phyloP scores from a whole-genome alignment of 64 coral and sea anemone genomes.

The Porites australiensis region DNA sequence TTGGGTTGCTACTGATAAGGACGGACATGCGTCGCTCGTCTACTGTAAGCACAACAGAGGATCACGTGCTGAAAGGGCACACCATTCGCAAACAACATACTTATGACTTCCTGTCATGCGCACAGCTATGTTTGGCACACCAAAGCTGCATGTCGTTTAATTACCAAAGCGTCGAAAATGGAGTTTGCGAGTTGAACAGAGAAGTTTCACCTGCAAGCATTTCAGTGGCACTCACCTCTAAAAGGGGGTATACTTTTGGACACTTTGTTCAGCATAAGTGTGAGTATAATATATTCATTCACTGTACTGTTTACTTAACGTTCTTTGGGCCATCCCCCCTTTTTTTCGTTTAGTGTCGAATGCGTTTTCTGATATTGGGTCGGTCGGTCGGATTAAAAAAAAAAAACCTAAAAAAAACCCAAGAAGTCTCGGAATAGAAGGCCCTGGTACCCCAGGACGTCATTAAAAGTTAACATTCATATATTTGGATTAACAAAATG shows the following conservation, averaged over 20 bases:
- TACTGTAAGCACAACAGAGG: background rate
- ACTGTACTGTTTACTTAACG: no score
- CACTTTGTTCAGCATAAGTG: slow-evolving; percentile 10
- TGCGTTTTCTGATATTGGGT: no score
- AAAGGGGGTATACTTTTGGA: background rate
- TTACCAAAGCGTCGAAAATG: slow-evolving; percentile 34
- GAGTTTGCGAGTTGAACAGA: slow-evolving; percentile 43
- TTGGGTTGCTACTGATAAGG: background rate
- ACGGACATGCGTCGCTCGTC: background rate
- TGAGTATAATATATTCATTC: slow-evolving; percentile 11
- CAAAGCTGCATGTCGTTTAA: slow-evolving; percentile 43
- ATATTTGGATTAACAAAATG: no score
- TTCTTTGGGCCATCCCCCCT: no score
- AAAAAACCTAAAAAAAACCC: no score
- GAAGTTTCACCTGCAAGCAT: background rate
- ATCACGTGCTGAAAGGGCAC: background rate
- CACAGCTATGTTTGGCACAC: slow-evolving; percentile 41
- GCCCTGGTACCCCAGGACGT: no score
- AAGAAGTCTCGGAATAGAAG: no score
- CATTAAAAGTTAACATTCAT: no score
- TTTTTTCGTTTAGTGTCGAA: no score
- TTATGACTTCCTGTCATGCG: slow-evolving; percentile 45
- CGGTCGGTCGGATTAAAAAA: no score
- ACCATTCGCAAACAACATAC: slow-evolving; percentile 35
- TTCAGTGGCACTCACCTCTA: background rate